Evolutionary conservation across 2,797 vertebrate genomes (phyloP).

Genomic region (Syngnathus rostellatus): DNA sequence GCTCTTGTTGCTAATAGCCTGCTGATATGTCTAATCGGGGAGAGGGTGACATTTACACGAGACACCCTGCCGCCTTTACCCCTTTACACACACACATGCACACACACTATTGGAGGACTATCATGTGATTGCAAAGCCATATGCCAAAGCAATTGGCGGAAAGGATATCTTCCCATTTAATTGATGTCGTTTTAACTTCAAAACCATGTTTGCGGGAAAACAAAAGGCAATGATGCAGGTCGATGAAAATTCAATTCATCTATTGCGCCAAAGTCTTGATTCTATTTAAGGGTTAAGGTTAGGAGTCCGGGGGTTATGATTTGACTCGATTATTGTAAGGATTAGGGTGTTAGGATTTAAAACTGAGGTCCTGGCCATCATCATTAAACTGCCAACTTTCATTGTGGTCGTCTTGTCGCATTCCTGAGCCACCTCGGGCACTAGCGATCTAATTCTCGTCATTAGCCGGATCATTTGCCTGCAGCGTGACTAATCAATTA

Average conservation of each 20-base stretch:
- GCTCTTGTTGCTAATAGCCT: conserved; percentile 39
- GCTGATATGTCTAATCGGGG: conserved; percentile 47
- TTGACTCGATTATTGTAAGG: no score
- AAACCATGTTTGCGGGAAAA: not conserved
- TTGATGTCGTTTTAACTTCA: not conserved
- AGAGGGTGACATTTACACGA: conserved; percentile 47
- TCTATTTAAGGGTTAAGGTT: no score
- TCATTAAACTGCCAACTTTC: no score
- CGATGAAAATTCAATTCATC: no score
- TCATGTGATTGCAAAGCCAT: conserved; percentile 15
- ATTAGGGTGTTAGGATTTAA: no score
- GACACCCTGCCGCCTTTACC: conserved; percentile 17
- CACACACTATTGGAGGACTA: conserved; percentile 24
- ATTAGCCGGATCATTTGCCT: not conserved
- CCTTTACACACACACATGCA: conserved; percentile 5
- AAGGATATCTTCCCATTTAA: conserved; percentile 6
- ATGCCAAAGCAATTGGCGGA: conserved; percentile 21
- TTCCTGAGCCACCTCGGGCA: no score
- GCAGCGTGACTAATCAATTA: not conserved
- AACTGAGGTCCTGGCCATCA: no score
- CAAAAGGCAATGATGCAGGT: not conserved
- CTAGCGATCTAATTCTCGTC: not conserved
- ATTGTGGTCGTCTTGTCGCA: no score
- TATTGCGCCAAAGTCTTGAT: no score
- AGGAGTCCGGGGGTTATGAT: no score